phyloP scores from a whole-genome alignment of 2,113 vertebrate species.

The Hemicordylus capensis region DNA sequence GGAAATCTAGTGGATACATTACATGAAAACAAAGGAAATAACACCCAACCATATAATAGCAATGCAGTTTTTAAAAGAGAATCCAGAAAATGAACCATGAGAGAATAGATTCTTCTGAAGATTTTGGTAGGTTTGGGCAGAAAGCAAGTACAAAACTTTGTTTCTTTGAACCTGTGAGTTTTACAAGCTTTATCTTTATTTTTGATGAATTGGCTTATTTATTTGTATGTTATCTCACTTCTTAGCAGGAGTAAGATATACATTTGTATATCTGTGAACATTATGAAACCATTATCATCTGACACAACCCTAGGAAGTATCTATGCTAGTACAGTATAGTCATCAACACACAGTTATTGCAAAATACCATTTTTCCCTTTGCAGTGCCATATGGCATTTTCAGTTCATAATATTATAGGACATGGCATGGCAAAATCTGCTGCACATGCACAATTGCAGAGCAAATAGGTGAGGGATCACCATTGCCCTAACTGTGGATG shows the following conservation, averaged over 20 bases:
- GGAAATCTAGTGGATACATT: conserved; percentile 23
- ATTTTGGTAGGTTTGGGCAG: neutral
- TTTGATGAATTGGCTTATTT: neutral
- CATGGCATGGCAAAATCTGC: neutral
- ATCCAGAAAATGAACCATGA: neutral
- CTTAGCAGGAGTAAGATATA: no score
- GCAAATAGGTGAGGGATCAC: neutral
- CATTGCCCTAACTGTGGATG: neutral
- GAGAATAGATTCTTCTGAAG: neutral
- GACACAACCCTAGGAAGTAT: neutral
- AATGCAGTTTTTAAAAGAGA: conserved; percentile 11
- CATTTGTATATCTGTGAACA: neutral
- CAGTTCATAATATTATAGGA: neutral
- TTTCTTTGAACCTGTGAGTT: neutral
- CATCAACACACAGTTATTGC: conserved; percentile 24
- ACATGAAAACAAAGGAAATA: conserved; percentile 31
- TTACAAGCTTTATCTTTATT: neutral
- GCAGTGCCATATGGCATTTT: no score
- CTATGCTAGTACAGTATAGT: conserved; percentile 18
- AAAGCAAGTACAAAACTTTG: neutral
- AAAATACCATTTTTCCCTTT: neutral
- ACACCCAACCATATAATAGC: neutral
- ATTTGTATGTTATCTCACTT: neutral
- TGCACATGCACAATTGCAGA: neutral
- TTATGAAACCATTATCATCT: neutral